Conservation (phyloP, 2,888 invertebrate genomes). For the Aphodius granarius region DNA sequence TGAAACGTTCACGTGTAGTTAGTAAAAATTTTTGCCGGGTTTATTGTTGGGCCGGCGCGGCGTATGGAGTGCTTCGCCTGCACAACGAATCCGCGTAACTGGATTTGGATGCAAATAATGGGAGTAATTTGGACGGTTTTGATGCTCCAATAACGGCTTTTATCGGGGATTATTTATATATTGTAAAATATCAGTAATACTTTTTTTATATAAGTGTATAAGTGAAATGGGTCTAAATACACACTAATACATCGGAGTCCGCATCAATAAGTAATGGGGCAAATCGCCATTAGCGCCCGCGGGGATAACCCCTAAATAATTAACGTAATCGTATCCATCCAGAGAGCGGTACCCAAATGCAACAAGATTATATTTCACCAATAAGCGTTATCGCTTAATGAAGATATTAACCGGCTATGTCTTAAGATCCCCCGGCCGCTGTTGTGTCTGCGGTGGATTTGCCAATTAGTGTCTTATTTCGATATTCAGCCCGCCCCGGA, state of each 20-base stretch:
- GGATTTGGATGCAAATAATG: not conserved
- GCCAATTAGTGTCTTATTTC: not conserved
- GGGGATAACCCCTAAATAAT: not conserved
- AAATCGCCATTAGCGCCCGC: not conserved
- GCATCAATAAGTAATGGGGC: not conserved
- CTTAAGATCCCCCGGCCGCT: not conserved
- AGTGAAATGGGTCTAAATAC: too few relatives aligned
- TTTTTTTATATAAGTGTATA: too few relatives aligned
- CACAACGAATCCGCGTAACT: not conserved
- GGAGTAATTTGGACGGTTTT: not conserved
- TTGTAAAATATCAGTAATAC: not conserved
- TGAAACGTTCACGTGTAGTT: conserved; percentile 12
- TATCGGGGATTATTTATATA: not conserved
- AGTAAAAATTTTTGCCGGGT: conserved; percentile 1
- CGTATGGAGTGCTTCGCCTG: not conserved
- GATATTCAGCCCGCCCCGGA: not conserved
- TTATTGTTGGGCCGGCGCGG: too few relatives aligned
- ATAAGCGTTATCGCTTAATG: not conserved
- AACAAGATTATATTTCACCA: not conserved
- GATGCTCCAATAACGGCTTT: not conserved
- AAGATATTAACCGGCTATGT: not conserved
- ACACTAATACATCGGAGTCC: not conserved
- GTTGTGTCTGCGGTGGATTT: not conserved
- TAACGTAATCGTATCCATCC: not conserved
- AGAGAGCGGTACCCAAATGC: not conserved